Percentiles rank a stretch among this genome's conserved stretches.
Evolutionary conservation across 2,797 vertebrate genomes (phyloP).

Genomic region (Xiphophorus birchmanni): DNA sequence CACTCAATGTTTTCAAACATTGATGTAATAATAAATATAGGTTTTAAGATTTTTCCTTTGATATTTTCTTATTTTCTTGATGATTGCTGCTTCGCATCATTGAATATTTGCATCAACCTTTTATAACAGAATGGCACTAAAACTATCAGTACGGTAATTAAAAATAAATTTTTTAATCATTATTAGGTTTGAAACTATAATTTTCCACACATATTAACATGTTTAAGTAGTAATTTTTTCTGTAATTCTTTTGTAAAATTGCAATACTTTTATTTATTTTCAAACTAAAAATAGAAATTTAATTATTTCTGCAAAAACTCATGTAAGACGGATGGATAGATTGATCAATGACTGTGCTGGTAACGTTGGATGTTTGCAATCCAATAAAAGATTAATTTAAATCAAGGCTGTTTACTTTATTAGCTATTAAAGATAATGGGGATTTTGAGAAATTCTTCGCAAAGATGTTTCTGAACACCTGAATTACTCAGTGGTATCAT

Average conservation of each 20-base stretch:
- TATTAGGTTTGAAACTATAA: too few species aligned
- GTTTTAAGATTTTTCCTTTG: too few species aligned
- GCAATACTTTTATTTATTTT: background rate
- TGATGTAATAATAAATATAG: too few species aligned
- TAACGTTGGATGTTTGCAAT: background rate
- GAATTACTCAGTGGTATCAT: background rate
- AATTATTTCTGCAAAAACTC: background rate
- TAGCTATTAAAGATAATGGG: background rate
- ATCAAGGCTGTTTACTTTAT: background rate
- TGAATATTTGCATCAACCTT: too few species aligned
- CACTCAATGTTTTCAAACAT: background rate
- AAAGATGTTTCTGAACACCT: background rate
- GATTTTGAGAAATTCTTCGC: background rate
- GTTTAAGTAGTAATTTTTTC: too few species aligned
- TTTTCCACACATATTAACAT: too few species aligned
- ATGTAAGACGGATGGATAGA: background rate
- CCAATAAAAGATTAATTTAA: background rate
- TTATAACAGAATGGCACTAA: too few species aligned
- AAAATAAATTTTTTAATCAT: too few species aligned
- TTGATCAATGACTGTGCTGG: background rate
- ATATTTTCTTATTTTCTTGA: too few species aligned
- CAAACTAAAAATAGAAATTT: background rate
- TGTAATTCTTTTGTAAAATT: background rate
- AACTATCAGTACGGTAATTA: too few species aligned
- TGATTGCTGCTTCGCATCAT: too few species aligned